Evolutionary conservation across 2,797 vertebrate genomes (phyloP).

Genomic region (Lacerta viridis): DNA sequence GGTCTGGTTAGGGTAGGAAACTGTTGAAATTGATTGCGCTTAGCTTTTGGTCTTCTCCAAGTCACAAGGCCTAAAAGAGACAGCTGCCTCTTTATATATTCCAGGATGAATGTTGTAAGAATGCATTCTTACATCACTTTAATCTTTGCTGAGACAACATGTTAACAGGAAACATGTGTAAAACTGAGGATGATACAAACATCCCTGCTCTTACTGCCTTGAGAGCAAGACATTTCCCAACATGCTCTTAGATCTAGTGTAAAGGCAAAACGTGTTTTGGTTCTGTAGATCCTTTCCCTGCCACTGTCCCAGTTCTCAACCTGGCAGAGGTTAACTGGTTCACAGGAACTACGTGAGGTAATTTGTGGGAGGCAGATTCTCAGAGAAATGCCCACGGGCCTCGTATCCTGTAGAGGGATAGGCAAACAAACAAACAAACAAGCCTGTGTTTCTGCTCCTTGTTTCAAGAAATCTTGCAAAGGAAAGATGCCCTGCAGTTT

Average conservation of each 20-base stretch:
- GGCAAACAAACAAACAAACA: slow-evolving; percentile 30
- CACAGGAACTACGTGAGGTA: slow-evolving; percentile 10
- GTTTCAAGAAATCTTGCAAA: not conserved
- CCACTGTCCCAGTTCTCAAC: slow-evolving; percentile 27
- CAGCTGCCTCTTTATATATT: slow-evolving; percentile 26
- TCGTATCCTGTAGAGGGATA: slow-evolving; percentile 55
- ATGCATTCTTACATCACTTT: not conserved
- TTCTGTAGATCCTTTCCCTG: slow-evolving; percentile 26
- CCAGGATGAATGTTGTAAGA: not conserved
- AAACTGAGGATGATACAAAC: slow-evolving; percentile 46
- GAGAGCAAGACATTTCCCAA: slow-evolving; percentile 28
- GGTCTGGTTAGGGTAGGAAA: not conserved
- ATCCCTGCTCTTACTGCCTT: not conserved
- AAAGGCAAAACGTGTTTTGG: slow-evolving; percentile 46
- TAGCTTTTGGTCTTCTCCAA: slow-evolving; percentile 23
- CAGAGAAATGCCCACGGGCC: not conserved
- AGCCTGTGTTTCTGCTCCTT: slow-evolving; percentile 38
- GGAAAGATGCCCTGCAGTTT: not conserved
- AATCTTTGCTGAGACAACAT: slow-evolving; percentile 27
- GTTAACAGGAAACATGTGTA: slow-evolving; percentile 42
- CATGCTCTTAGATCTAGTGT: not conserved
- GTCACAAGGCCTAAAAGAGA: slow-evolving; percentile 21
- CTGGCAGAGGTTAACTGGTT: slow-evolving; percentile 33
- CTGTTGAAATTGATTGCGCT: not conserved
- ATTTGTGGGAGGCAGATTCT: not conserved